Evolutionary conservation across 2,888 invertebrate species (phyloP), one percentile per base, ranked within the genome.

Genomic region (Ennomos fuscantarius): DNA sequence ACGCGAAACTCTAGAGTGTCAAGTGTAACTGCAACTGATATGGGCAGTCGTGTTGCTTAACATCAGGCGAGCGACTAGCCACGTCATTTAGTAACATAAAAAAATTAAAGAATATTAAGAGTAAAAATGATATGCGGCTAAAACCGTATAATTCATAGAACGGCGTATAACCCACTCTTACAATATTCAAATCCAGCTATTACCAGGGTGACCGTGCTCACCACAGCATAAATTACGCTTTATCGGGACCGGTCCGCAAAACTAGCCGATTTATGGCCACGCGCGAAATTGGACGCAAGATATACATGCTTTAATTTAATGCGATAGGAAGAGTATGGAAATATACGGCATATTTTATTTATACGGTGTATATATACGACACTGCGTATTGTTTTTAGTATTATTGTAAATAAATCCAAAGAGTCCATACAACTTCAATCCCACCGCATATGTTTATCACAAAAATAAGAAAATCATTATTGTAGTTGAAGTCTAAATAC

Each of bases 201-300:
- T 34, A 43, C 47, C 24, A 42, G 59, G 49, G 54, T 43, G 59
- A 43, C 59, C 50, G 51, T 51, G 52, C 49, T 56, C 47, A 51
- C 56, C 53, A 58, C 49, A 47, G 46, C 60, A 63, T 67, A 67
- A 67, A 67, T 67, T 52, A 55, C 43, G 48, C 44, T 55, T 60
- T 67, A 67, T 65, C 67, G 56, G 55, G 48, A 44, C 34, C 47
- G 55, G 60, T 57, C 56, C 52, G 52, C 62, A 54, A 63, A 60
- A 60, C 65, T 61, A 57, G 52, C 54, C 51, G 44, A 67, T 67
- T 67, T 65, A 67, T 67, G 60, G 57, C 13, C 42, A 51, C 53
- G 57, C 54, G 55, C 57, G 58, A 51, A 60, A 55, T 61, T 64
- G 60, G 62, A 55, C 55, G 49, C 53, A 46, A 57, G 47, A 49